Conservation (phyloP, 2,888 invertebrate genomes). For the Ommatoiulus sabulosus region DNA sequence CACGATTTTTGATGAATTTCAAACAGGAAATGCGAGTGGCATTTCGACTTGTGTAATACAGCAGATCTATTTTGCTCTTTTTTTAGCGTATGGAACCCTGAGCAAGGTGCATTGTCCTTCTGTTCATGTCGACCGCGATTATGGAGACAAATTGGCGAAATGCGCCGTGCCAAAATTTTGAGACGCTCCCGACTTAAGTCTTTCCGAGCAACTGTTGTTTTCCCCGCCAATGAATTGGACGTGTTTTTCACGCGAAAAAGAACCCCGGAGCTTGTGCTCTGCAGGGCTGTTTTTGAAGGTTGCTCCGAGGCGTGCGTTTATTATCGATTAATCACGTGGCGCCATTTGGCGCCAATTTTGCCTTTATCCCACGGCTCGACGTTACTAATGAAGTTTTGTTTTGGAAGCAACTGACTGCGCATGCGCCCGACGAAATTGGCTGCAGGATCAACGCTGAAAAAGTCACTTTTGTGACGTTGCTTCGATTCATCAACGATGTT, state of each 20-base stretch:
- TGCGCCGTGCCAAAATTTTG: not conserved
- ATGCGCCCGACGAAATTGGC: too few relatives aligned
- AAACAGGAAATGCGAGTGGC: not conserved
- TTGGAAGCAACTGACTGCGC: too few relatives aligned
- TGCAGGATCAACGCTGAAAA: too few relatives aligned
- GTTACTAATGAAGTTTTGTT: too few relatives aligned
- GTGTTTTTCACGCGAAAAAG: not conserved
- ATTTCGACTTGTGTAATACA: slow-evolving; percentile 31
- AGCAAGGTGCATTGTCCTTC: slow-evolving; percentile 12
- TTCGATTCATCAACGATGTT: too few relatives aligned
- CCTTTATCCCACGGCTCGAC: too few relatives aligned
- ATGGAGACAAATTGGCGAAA: slow-evolving; percentile 18
- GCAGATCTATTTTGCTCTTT: slow-evolving; percentile 35
- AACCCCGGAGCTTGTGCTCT: too few relatives aligned
- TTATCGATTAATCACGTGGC: not conserved
- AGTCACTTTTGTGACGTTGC: too few relatives aligned
- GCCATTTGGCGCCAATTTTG: too few relatives aligned
- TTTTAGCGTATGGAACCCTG: not conserved
- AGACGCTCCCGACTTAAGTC: not conserved
- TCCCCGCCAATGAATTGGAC: not conserved
- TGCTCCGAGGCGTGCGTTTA: not conserved
- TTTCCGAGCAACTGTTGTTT: not conserved
- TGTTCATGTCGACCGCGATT: not conserved
- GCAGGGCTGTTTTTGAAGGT: not conserved
- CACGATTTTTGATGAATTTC: slow-evolving; percentile 36